Conservation (phyloP, 2,888 invertebrate genomes). For the Aproaerema taeniolella region DNA sequence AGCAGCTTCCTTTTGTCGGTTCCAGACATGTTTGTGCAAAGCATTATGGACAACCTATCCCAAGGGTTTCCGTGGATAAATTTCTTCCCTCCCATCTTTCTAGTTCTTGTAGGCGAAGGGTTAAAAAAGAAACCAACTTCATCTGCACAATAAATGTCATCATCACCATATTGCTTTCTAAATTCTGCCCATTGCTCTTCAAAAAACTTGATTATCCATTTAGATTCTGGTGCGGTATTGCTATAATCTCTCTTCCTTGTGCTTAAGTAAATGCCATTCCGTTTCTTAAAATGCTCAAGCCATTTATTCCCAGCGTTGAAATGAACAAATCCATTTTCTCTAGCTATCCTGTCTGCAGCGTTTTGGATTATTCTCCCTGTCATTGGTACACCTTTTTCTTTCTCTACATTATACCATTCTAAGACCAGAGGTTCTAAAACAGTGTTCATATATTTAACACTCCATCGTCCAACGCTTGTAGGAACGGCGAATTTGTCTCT, state of each 20-base stretch:
- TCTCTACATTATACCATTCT: slow-evolving; percentile 35
- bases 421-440: slow-evolving; percentile 31
- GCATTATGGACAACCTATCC: slow-evolving; percentile 37
- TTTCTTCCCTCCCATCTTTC: slow-evolving; percentile 36
- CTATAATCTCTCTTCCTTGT: slow-evolving; percentile 26
- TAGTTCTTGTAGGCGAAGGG: slow-evolving; percentile 39
- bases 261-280: slow-evolving; percentile 29
- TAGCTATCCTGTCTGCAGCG: slow-evolving; percentile 35
- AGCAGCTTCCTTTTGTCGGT: slow-evolving; percentile 37
- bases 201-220: slow-evolving; percentile 42
- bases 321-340: slow-evolving; percentile 36
- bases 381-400: slow-evolving; percentile 27
- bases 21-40: slow-evolving; percentile 39
- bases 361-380: slow-evolving; percentile 41
- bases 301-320: slow-evolving; percentile 45
- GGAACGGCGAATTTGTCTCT: slow-evolving; percentile 34
- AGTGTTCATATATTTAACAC: slow-evolving; percentile 34
- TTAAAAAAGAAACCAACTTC: slow-evolving; percentile 42
- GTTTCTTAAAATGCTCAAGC: slow-evolving; percentile 41
- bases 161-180: slow-evolving; percentile 31
- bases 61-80: slow-evolving; percentile 39
- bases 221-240: slow-evolving; percentile 28
- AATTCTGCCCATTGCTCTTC: slow-evolving; percentile 41
- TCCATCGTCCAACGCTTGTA: slow-evolving; percentile 27
- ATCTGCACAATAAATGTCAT: slow-evolving; percentile 42